Percentiles rank a stretch among this genome's conserved stretches.
These are phyloP conservation scores for Macrosteles quadrilineatus DNA, from an alignment of 1,140 invertebrate genomes.

Conservation along the genomic window DNA sequence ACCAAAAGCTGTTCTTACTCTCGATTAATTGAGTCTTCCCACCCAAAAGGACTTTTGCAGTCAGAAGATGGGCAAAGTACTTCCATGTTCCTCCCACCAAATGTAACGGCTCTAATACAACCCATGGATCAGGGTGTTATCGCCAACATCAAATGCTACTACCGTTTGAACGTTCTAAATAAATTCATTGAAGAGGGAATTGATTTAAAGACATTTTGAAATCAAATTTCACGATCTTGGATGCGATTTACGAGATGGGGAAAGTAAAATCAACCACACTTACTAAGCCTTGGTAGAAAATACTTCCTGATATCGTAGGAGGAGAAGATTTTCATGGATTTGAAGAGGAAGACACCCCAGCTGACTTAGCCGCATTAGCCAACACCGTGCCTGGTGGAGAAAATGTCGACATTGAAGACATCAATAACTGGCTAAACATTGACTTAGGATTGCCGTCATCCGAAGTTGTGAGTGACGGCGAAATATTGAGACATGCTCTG, in stretches of 20 bases:
- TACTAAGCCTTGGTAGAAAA: neutral
- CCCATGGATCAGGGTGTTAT: neutral
- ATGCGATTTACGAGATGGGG: neutral
- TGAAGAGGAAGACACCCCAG: neutral
- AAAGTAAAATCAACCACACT: constrained; percentile 3
- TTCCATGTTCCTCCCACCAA: constrained; percentile 13
- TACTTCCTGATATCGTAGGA: neutral
- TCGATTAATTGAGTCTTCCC: constrained; percentile 26
- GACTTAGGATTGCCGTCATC: neutral
- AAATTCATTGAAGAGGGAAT: constrained; percentile 11
- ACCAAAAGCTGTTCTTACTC: neutral
- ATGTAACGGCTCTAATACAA: constrained; percentile 7
- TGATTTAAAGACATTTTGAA: constrained; percentile 10
- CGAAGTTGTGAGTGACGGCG: neutral
- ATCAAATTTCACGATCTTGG: neutral
- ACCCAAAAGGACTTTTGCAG: constrained; percentile 2
- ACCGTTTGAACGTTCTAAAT: neutral
- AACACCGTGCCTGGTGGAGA: neutral
- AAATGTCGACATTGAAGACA: neutral
- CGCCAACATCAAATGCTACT: neutral
- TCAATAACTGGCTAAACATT: neutral
- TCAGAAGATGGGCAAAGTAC: constrained; percentile 23
- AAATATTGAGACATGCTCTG: neutral
- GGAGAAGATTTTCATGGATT: neutral
- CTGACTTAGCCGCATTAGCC: too few relatives aligned